Base-by-base conservation (phyloP, 2,888 invertebrate genomes). In the Athalia circularis region DNA sequence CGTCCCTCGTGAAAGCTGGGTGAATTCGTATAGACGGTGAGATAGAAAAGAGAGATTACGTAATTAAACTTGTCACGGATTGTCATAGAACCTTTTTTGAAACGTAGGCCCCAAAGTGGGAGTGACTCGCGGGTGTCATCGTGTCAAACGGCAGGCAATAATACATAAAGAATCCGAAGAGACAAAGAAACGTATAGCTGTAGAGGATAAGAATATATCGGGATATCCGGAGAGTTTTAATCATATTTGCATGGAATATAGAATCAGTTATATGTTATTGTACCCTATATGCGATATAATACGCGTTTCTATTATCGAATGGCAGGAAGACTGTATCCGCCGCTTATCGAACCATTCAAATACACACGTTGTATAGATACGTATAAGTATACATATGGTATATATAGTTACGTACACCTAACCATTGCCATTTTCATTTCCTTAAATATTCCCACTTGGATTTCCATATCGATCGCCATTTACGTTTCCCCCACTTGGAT, bases 321-420 rank as follows among this genome's bases (percentile, higher is more conserved):
- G 52, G 52, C 67, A 52, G 50, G 67, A 70, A 70, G 57, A 59
- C 45, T 13, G 47, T 70, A 70, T 70, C 59, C 57, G 70, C 59
- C 45, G 70, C 57, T 70, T 59, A 70, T 70, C 57, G 57, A 59
- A 57, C 59, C n/a, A 70, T 70, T 70, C 45, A 45, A 59, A 70
- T 59, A 59, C 15, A 8, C 45, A 47, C 13, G 45, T 70, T 57
- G 8, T 57, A 70, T 57, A 6, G 43, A n/a, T 57, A 59, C n/a
- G n/a, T 70, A 13, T 13, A 52, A 54, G 68, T 68, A 43, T 29
- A 29, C 29, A 2, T 29, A 29, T n/a, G n/a, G n/a, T n/a, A 2
- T 29, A 29, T 29, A 29, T 29, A 29, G 29, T 0, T 29, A 2
- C 2, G 29, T 29, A 29, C 29, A 29, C 29, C 29, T 29, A 29